Conservation (phyloP, 2,888 invertebrate species). For the Drosophila infuscata region DNA sequence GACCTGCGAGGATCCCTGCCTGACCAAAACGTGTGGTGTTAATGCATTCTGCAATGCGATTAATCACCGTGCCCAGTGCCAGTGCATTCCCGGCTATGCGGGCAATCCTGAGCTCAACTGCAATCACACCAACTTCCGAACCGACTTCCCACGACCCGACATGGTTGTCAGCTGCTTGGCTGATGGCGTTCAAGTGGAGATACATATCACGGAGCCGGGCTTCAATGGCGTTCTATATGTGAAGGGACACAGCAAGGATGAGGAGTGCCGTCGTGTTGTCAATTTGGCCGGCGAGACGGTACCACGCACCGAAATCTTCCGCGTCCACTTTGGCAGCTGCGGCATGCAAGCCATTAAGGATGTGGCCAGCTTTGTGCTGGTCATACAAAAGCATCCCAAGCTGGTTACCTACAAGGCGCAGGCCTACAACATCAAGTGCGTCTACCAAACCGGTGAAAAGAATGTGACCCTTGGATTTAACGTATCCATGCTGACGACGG, state of each 20-base stretch:
- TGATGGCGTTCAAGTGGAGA: slow-evolving; percentile 95
- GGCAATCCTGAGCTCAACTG: slow-evolving; percentile 92
- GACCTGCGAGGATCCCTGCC: slow-evolving; percentile 93
- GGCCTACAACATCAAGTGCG: slow-evolving; percentile 98
- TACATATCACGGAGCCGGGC: slow-evolving; percentile 89
- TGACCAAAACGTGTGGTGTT: slow-evolving; percentile 89
- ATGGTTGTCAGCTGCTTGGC: slow-evolving; percentile 95
- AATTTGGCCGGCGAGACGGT: slow-evolving; percentile 90
- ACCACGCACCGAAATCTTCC: slow-evolving; percentile 91
- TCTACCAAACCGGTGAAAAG: slow-evolving; percentile 97
- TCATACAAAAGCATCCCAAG: slow-evolving; percentile 98
- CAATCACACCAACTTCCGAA: slow-evolving; percentile 87
- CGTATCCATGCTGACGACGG: slow-evolving; percentile 97
- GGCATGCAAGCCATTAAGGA: slow-evolving; percentile 96
- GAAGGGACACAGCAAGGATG: slow-evolving; percentile 97
- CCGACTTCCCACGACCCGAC: slow-evolving; percentile 93
- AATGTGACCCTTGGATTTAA: slow-evolving; percentile 97
- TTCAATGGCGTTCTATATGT: slow-evolving; percentile 97
- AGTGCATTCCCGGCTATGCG: slow-evolving; percentile 90
- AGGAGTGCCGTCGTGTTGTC: slow-evolving; percentile 93
- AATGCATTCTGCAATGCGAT: slow-evolving; percentile 92
- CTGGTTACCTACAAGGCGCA: slow-evolving; percentile 97
- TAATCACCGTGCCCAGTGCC: slow-evolving; percentile 91
- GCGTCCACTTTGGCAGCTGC: slow-evolving; percentile 95
- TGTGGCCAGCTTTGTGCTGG: slow-evolving; percentile 95